These are phyloP conservation scores for Meiosimyza platycephala DNA, from an alignment of 2,888 invertebrate genomes.

Conservation along the genomic window DNA sequence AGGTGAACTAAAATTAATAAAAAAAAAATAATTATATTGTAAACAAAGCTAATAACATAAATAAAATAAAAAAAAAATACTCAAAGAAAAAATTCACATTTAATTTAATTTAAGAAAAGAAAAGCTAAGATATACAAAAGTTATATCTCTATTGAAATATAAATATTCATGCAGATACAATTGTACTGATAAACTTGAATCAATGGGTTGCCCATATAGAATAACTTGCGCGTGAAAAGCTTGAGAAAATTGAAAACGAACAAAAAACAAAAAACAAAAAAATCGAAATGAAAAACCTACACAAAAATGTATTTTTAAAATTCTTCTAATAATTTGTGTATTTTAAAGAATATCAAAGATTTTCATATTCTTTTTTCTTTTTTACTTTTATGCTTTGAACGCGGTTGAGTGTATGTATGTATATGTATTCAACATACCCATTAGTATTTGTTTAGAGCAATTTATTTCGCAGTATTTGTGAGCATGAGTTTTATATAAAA, in stretches of 20 bases:
- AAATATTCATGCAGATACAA: neutral
- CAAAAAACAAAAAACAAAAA: conserved; percentile 22
- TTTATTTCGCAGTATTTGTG: too few relatives aligned
- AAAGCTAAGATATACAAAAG: conserved; percentile 37
- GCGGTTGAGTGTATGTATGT: too few relatives aligned
- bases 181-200: neutral
- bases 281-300: conserved; percentile 30
- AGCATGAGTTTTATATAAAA: too few relatives aligned
- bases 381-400: neutral
- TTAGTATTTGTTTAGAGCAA: too few relatives aligned
- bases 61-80: conserved; percentile 26
- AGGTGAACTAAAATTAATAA: neutral
- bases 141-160: neutral
- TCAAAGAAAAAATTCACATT: conserved; percentile 22
- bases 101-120: conserved; percentile 24
- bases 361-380: neutral
- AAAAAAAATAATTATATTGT: neutral
- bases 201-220: neutral
- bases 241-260: conserved; percentile 35
- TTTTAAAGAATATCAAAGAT: neutral
- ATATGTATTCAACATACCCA: too few relatives aligned
- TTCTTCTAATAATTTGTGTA: neutral
- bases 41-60: neutral
- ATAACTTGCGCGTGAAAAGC: conserved; percentile 1
- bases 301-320: conserved; percentile 26